Percentiles rank a stretch among this genome's conserved stretches.
phyloP scores from a whole-genome alignment of 2,888 invertebrate genomes.

The Hirtodrosophila confusa region DNA sequence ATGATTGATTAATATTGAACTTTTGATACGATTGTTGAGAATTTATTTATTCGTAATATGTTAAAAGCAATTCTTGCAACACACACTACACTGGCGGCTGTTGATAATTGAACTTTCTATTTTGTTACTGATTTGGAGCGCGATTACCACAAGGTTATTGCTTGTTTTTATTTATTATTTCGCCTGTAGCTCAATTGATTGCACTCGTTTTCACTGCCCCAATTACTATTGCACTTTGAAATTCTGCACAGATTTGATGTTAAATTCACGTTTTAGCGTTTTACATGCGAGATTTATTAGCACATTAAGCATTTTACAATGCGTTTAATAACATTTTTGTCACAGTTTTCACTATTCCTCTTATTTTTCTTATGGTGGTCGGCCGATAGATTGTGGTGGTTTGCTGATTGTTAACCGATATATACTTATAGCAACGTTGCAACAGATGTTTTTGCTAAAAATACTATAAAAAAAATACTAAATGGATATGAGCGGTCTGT shows the following conservation, averaged over 20 bases:
- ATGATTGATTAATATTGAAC: conserved; percentile 11
- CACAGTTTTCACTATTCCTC: conserved; percentile 56
- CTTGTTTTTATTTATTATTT: conserved; percentile 58
- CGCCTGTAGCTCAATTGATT: conserved; percentile 31
- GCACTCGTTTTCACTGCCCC: conserved; percentile 11
- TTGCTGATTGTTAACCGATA: conserved; percentile 13
- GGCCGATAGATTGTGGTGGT: conserved; percentile 37
- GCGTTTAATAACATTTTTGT: conserved; percentile 66
- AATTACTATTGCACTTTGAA: conserved; percentile 70
- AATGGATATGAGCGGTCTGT: neutral
- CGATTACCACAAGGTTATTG: conserved; percentile 67
- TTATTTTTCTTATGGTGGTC: conserved; percentile 55
- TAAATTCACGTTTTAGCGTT: conserved; percentile 55
- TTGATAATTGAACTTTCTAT: conserved; percentile 74
- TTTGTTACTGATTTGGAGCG: conserved; percentile 51
- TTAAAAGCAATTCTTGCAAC: conserved; percentile 64
- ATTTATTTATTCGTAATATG: conserved; percentile 10
- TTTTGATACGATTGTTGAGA: conserved; percentile 10
- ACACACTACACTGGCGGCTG: conserved; percentile 80
- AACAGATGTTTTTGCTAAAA: conserved; percentile 28
- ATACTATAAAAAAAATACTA: conserved; percentile 26
- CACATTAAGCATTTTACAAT: conserved; percentile 68
- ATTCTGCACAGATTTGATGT: conserved; percentile 64
- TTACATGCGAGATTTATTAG: conserved; percentile 50
- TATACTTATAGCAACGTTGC: conserved; percentile 12